Evolutionary conservation across 2,113 vertebrate species (phyloP).

Genomic region (Galeopterus variegatus): DNA sequence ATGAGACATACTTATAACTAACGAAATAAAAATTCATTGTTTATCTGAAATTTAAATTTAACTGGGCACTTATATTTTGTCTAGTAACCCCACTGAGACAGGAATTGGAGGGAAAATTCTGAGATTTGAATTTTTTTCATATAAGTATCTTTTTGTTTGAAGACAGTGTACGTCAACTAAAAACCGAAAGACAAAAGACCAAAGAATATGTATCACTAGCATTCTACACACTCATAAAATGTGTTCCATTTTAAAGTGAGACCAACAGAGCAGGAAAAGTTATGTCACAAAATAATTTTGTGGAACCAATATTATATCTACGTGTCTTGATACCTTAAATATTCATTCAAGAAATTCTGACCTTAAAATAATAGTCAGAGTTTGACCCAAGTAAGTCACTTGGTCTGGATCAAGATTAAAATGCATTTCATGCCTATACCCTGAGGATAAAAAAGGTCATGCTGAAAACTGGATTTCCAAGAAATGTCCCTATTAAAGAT

Average conservation of each 20-base stretch:
- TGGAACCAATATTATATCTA: not conserved
- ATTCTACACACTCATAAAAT: not conserved
- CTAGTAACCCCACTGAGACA: not conserved
- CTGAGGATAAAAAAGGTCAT: constrained; percentile 47
- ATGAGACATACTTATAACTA: not conserved
- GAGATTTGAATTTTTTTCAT: constrained; percentile 38
- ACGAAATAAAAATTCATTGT: not conserved
- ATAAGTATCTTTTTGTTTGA: not conserved
- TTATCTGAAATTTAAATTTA: constrained; percentile 47
- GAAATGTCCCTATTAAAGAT: constrained; percentile 81
- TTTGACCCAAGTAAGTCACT: constrained; percentile 48
- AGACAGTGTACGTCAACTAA: not conserved
- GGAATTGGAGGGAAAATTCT: not conserved
- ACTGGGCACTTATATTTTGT: not conserved
- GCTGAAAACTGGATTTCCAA: constrained; percentile 60
- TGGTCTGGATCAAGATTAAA: constrained; percentile 63
- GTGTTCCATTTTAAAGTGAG: constrained; percentile 6
- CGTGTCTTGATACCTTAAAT: constrained; percentile 49
- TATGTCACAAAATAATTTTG: not conserved
- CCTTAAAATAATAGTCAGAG: constrained; percentile 29
- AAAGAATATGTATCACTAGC: not conserved
- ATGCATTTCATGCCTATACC: not conserved
- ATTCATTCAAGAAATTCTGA: constrained; percentile 58
- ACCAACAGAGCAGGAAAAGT: not conserved
- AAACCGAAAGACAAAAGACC: not conserved